These are phyloP conservation scores for Ovibos moschatus DNA, from an alignment of 2,113 vertebrate genomes.

Conservation along the genomic window DNA sequence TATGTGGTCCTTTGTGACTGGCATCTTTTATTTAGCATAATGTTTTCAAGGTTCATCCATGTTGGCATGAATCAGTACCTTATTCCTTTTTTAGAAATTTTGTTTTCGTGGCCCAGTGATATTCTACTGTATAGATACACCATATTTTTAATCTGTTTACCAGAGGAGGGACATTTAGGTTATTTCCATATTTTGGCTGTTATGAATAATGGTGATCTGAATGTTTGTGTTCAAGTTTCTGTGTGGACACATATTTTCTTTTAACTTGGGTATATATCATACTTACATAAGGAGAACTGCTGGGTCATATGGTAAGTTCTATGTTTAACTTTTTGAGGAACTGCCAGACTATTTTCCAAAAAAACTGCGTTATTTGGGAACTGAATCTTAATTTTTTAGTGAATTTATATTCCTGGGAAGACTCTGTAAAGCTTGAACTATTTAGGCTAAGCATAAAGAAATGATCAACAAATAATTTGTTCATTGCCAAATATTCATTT, in stretches of 20 bases:
- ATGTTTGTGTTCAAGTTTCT: neutral
- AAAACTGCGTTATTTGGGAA: constrained; percentile 61
- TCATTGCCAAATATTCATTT: constrained; percentile 15
- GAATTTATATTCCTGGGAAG: constrained; percentile 14
- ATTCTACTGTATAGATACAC: neutral
- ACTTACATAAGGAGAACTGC: neutral
- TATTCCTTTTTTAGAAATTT: neutral
- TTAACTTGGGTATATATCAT: neutral
- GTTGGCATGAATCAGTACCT: neutral
- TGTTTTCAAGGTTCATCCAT: neutral
- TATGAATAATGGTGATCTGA: neutral
- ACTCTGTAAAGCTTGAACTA: neutral
- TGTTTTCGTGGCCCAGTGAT: neutral
- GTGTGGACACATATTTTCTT: neutral
- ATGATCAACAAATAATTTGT: constrained; percentile 4
- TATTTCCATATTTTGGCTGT: neutral
- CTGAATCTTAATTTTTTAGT: constrained; percentile 19
- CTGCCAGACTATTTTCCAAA: neutral
- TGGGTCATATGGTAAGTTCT: neutral
- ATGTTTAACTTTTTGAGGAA: neutral
- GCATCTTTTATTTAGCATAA: neutral
- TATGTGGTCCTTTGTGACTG: neutral
- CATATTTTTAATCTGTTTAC: neutral
- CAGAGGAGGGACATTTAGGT: neutral
- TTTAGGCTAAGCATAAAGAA: neutral